Base-by-base conservation (phyloP, 1,140 invertebrate species). In the Schlechtendalia chinensis region DNA sequence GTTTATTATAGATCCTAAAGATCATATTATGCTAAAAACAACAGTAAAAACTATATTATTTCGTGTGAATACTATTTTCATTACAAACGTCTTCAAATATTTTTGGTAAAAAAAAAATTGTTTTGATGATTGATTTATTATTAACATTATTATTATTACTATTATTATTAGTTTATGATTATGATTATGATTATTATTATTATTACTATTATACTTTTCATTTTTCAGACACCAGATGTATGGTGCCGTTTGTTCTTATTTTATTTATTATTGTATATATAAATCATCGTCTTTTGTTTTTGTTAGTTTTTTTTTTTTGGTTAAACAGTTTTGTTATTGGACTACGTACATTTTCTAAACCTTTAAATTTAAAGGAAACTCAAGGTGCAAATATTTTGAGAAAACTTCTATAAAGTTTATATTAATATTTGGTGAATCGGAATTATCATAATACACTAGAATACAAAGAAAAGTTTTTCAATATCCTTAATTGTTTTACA, bases 381-480 rank as follows among this genome's bases (percentile, higher is more conserved):
- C 12, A 50, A 69, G 12, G 65, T 69, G 39, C n/a, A 45, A 47
- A 47, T 24, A 6, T 47, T 69, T 69, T 69, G 11, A 12, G 8
- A 24, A 67, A 69, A 69, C 39, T 69, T 47, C 1, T 24, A 47
- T 47, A 22, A 69, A 69, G 39, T 47, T 69, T 69, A 47, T 69
- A 69, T 47, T 69, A 69, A 69, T 45, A 69, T 69, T 47, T 47
- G 39, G 39, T 50, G 22, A 47, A 47, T 50, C 47, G 14, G 12
- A 47, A 47, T 69, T 1, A 14, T 24, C 22, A 5, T 47, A 47
- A 50, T 24, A 22, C 0, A 59, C 22, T 11, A 1, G n/a, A 11
- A 59, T 27, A 59, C 10, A 1, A 12, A 19, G 24, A 27, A 69
- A 69, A 69, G 39, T 69, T 69, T 45, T 69, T 27, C 39, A 69